A percentile compares a stretch with the other conserved stretches of the same genome.
Conservation (phyloP, 2,888 invertebrate genomes). For the Tachystola acroxantha region DNA sequence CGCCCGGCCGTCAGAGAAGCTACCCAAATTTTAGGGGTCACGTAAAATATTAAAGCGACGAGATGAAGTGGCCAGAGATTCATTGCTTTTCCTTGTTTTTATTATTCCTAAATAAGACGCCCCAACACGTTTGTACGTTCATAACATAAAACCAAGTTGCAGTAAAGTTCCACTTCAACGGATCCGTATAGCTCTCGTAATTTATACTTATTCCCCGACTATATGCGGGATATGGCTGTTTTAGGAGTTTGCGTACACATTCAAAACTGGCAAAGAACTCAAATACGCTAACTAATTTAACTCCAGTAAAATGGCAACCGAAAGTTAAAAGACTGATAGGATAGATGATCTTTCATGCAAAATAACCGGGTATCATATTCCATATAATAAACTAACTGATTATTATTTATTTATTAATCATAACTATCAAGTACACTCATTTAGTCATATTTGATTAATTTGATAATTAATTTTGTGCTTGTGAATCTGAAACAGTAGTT, state of each 20-base stretch:
- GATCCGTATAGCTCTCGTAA: conserved; percentile 48
- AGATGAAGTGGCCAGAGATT: conserved; percentile 76
- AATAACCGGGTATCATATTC: no score
- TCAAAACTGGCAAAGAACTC: neutral
- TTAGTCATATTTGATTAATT: no score
- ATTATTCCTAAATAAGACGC: conserved; percentile 74
- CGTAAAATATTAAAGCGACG: conserved; percentile 77
- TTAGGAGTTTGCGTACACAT: conserved; percentile 24
- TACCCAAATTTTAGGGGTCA: conserved; percentile 73
- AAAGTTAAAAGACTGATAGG: no score
- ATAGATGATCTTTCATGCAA: no score
- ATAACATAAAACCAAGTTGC: conserved; percentile 67
- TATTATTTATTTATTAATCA: no score
- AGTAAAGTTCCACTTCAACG: conserved; percentile 58
- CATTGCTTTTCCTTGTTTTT: conserved; percentile 75
- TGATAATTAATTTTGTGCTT: no score
- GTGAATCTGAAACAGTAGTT: no score
- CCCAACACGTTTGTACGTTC: conserved; percentile 60
- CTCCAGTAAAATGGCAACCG: neutral
- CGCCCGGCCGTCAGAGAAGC: conserved; percentile 51
- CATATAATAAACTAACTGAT: no score
- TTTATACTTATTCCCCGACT: conserved; percentile 51
- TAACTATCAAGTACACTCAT: no score
- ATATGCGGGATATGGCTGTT: conserved; percentile 15
- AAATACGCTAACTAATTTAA: neutral